These are phyloP conservation scores for Agonopterix heracliana DNA, from an alignment of 2,888 invertebrate species.

Conservation along the genomic window DNA sequence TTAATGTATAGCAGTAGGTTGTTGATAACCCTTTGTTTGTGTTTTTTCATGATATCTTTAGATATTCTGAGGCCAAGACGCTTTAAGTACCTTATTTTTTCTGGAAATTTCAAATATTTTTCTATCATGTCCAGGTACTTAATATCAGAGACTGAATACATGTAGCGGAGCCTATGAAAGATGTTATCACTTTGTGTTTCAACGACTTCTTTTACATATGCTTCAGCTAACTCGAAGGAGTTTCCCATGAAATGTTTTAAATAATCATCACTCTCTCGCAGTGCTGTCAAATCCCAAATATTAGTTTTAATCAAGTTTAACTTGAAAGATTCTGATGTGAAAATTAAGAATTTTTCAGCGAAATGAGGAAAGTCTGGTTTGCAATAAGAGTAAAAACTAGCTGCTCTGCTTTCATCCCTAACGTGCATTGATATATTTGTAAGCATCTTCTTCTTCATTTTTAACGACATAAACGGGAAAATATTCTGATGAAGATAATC, in stretches of 20 bases:
- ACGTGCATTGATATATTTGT: conserved; percentile 29
- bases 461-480: conserved; percentile 47
- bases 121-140: conserved; percentile 29
- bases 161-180: conserved; percentile 17
- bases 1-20: conserved; percentile 31
- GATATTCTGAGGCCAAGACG: conserved; percentile 26
- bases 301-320: conserved; percentile 20
- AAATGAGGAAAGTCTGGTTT: conserved; percentile 22
- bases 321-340: conserved; percentile 37
- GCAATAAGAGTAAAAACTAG: conserved; percentile 40
- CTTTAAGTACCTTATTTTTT: not conserved
- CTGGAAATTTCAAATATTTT: conserved; percentile 9
- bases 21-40: conserved; percentile 36
- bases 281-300: conserved; percentile 3
- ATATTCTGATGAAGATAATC: conserved; percentile 38
- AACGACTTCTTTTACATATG: conserved; percentile 13
- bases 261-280: not conserved
- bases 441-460: conserved; percentile 47
- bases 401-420: conserved; percentile 27
- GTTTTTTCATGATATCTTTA: conserved; percentile 32
- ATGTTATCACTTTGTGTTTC: conserved; percentile 1
- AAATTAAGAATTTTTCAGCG: conserved; percentile 40
- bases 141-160: conserved; percentile 23
- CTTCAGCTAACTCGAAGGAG: conserved; percentile 31
- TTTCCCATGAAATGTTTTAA: conserved; percentile 25